Evolutionary conservation across 1,140 invertebrate genomes (phyloP), one percentile per base, ranked within the genome.

Genomic region (Bombus pascuorum): DNA sequence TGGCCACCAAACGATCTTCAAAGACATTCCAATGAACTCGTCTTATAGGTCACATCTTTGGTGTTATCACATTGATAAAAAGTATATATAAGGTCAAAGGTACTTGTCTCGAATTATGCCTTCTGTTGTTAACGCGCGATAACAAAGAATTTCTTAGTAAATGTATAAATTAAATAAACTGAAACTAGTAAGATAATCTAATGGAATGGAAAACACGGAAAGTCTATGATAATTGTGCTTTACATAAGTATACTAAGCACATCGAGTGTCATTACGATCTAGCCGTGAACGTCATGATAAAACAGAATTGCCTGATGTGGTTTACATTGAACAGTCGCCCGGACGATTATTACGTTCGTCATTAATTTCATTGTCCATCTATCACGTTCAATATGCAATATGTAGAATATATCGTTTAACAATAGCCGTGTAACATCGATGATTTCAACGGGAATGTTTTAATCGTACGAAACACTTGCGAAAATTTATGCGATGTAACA

Each of bases 361-460:
- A 42, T 77, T 77, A 77, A 77, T 77, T 62, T 42, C 57, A 42
- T 77, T 65, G 57, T 77, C 37, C 13, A 76, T 76, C 74, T 59
- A 39, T 77, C 37, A 42, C 25, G 37, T 42, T 62, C 25, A 10
- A 76, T 59, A 39, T 5, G 8, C 9, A 47, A 47, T 18, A 47
- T 2, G 28, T 28, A 15, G 72, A 57, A 53, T 34, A 32, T 42
- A 28, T 72, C 28, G 28, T 8, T 13, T 18, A 44, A 72, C 28
- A 13, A 32, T 44, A 32, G 10, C n/a, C 15, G 15, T 32, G 18
- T 37, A 37, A 37, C 22, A 53, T 15, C 22, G 44, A 22, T 9
- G 25, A 37, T 37, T 75, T 72, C 70, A 28, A 72, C 5, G 0
- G 28, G 10, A 12, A n/a, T 28, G 13, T 42, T 42, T 72, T 44